phyloP scores from a whole-genome alignment of 2,888 invertebrate genomes.

The Melangyna quadrimaculata region DNA sequence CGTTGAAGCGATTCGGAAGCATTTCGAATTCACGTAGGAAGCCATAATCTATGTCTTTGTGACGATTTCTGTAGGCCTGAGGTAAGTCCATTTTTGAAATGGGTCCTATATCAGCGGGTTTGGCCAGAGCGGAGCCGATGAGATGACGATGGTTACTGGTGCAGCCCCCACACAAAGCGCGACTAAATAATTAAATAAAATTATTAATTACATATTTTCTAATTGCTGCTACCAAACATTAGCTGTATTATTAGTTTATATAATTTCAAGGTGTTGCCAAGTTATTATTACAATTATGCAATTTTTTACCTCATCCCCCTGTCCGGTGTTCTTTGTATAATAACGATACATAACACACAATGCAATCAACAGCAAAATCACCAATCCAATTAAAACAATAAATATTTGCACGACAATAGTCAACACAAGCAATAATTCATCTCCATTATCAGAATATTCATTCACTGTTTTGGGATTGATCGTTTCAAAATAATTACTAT shows the following conservation, averaged over 20 bases:
- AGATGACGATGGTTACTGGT: constrained; percentile 85
- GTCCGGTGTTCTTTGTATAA: constrained; percentile 85
- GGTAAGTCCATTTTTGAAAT: constrained; percentile 88
- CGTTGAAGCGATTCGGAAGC: constrained; percentile 92
- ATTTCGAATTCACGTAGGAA: constrained; percentile 96
- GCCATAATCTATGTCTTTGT: constrained; percentile 93
- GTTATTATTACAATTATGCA: too few species aligned
- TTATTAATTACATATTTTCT: not conserved
- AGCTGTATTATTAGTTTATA: too few species aligned
- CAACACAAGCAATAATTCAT: constrained; percentile 81
- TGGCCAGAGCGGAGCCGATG: constrained; percentile 83
- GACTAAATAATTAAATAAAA: constrained; percentile 73
- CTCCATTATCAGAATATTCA: constrained; percentile 79
- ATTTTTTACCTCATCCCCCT: constrained; percentile 84
- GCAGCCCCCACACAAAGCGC: constrained; percentile 80
- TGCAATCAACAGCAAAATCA: constrained; percentile 84
- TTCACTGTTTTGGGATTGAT: constrained; percentile 86
- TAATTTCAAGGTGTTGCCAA: too few species aligned
- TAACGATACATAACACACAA: constrained; percentile 86
- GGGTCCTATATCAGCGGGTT: constrained; percentile 91
- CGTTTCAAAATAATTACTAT: constrained; percentile 88
- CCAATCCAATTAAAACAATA: constrained; percentile 84
- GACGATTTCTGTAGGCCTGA: constrained; percentile 89
- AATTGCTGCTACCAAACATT: not conserved
- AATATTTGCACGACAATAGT: constrained; percentile 87